phyloP scores from a whole-genome alignment of 2,888 invertebrate genomes.

The Agonopterix arenella region DNA sequence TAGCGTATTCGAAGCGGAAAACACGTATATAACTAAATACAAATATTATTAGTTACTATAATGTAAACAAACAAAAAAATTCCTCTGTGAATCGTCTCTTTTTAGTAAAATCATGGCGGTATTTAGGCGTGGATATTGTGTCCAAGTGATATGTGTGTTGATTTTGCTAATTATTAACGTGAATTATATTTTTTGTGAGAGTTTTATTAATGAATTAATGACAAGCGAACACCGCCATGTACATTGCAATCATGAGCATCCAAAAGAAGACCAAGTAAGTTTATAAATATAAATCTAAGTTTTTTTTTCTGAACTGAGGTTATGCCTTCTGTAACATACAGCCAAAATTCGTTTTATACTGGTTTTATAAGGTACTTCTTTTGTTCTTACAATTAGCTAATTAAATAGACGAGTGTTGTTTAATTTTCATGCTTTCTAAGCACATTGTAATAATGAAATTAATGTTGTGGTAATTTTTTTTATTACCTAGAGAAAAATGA shows the following conservation, averaged over 20 bases:
- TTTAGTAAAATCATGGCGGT: slow-evolving; percentile 26
- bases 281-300: slow-evolving; percentile 7
- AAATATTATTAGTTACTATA: slow-evolving; percentile 23
- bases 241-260: slow-evolving; percentile 81
- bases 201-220: slow-evolving; percentile 30
- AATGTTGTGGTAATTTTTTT: too few species aligned
- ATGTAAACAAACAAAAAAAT: slow-evolving; percentile 56
- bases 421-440: slow-evolving; percentile 4
- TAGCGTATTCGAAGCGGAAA: slow-evolving; percentile 19
- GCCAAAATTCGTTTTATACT: neutral
- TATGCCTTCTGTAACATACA: too few species aligned
- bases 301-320: slow-evolving; percentile 3
- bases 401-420: neutral
- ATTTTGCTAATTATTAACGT: slow-evolving; percentile 28
- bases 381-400: slow-evolving; percentile 1
- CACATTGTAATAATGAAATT: neutral
- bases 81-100: slow-evolving; percentile 20
- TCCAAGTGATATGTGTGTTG: slow-evolving; percentile 30
- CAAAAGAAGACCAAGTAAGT: slow-evolving; percentile 82
- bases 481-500: too few species aligned
- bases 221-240: slow-evolving; percentile 40
- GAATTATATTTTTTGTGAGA: slow-evolving; percentile 29
- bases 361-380: neutral
- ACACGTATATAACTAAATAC: slow-evolving; percentile 15
- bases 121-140: slow-evolving; percentile 24